These are phyloP conservation scores for Dryas iulia DNA, from an alignment of 1,140 invertebrate species.

Conservation along the genomic window DNA sequence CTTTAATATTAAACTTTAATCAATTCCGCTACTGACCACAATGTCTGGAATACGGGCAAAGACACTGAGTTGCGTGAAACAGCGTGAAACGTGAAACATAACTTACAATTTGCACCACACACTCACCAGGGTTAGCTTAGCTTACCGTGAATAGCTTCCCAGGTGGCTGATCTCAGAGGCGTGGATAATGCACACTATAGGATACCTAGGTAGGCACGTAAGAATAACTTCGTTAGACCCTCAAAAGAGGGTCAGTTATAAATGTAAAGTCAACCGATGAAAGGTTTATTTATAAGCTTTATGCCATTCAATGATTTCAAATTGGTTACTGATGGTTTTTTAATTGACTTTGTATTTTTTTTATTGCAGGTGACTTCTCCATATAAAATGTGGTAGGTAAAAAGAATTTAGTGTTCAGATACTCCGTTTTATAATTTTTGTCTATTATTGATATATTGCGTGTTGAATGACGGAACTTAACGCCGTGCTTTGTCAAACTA, in stretches of 20 bases:
- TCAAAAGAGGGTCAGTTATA: slow-evolving; percentile 3
- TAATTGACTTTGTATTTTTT: background rate
- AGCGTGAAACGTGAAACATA: background rate
- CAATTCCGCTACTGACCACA: too few species aligned
- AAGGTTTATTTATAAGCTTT: background rate
- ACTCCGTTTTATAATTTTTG: too few species aligned
- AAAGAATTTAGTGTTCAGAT: too few species aligned
- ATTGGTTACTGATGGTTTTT: background rate
- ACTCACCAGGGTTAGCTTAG: slow-evolving; percentile 12
- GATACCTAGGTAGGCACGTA: background rate
- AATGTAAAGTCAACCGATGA: slow-evolving; percentile 2
- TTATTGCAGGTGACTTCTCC: background rate
- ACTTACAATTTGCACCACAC: slow-evolving; percentile 11
- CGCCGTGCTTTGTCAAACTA: too few species aligned
- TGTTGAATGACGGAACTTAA: too few species aligned
- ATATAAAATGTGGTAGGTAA: too few species aligned
- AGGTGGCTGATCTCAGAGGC: slow-evolving; percentile 30
- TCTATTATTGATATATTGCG: too few species aligned
- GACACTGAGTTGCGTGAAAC: too few species aligned
- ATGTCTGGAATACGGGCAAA: too few species aligned
- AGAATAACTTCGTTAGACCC: slow-evolving; percentile 15
- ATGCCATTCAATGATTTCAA: background rate
- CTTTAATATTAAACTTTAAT: too few species aligned
- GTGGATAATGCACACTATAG: background rate
- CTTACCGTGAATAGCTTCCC: slow-evolving; percentile 28